phyloP scores from a whole-genome alignment of 2,888 invertebrate species.

The Urechis unicinctus region DNA sequence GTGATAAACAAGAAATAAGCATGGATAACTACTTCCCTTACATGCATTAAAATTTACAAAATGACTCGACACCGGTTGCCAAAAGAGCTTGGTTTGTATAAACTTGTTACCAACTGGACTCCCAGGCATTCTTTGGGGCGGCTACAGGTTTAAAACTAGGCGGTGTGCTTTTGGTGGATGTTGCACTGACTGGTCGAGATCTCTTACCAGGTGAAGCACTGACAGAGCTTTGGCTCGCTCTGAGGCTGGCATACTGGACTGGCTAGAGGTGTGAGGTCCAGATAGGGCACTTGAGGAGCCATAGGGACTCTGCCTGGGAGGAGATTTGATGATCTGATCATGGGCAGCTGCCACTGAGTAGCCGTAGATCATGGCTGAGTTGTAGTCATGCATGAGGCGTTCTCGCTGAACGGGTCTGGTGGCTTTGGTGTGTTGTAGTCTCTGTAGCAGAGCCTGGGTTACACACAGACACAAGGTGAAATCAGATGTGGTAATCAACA shows the following conservation, averaged over 20 bases:
- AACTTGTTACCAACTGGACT: not conserved
- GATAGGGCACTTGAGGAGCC: not conserved
- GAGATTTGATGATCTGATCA: not conserved
- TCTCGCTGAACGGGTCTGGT: not conserved
- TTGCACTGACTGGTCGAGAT: not conserved
- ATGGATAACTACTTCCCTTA: no score
- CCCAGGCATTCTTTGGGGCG: not conserved
- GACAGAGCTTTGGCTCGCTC: no score
- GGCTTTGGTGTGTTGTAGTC: not conserved
- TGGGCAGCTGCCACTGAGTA: not conserved
- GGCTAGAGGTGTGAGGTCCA: not conserved
- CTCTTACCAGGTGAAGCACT: not conserved
- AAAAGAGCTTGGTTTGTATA: no score
- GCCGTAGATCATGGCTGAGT: not conserved
- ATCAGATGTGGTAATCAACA: no score
- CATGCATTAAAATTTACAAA: no score
- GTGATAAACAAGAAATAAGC: no score
- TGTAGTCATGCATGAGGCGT: not conserved
- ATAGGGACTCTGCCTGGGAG: not conserved
- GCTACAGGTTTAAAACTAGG: not conserved
- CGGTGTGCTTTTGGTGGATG: no score
- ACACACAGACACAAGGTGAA: no score
- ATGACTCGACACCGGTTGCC: no score
- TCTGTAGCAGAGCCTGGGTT: not conserved
- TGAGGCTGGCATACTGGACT: not conserved